Percentiles rank a stretch among this genome's conserved stretches.
These are phyloP conservation scores for Trichogramma pretiosum DNA, from an alignment of 1,140 invertebrate species.

Conservation along the genomic window DNA sequence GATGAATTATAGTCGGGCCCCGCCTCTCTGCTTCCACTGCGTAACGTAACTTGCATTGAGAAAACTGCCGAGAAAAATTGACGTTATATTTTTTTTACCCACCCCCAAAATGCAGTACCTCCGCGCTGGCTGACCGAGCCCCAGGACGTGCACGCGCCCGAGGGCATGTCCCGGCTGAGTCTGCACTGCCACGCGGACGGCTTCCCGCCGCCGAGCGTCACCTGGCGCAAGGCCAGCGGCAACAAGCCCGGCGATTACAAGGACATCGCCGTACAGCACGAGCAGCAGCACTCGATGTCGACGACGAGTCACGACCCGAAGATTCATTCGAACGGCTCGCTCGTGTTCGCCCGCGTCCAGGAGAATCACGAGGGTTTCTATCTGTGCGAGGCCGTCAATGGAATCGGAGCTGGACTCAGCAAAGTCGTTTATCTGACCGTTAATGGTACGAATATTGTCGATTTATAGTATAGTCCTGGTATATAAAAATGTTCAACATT, in stretches of 20 bases:
- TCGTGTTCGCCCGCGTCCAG: slow-evolving; percentile 68
- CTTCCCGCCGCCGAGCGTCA: slow-evolving; percentile 77
- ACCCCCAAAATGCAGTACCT: slow-evolving; percentile 73
- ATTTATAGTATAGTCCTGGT: too few relatives aligned
- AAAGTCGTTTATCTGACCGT: slow-evolving; percentile 82
- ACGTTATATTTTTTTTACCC: too few relatives aligned
- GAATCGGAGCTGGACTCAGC: slow-evolving; percentile 77
- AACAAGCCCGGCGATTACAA: slow-evolving; percentile 76
- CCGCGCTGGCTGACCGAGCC: slow-evolving; percentile 87
- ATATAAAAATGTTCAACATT: too few relatives aligned
- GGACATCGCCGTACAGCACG: slow-evolving; percentile 55
- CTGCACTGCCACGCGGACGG: slow-evolving; percentile 87
- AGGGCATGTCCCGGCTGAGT: slow-evolving; percentile 66
- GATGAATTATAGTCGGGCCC: too few relatives aligned
- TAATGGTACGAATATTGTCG: slow-evolving; percentile 56
- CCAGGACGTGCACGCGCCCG: slow-evolving; percentile 73
- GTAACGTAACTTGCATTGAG: too few relatives aligned
- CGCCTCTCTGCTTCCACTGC: too few relatives aligned
- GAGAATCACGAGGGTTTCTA: slow-evolving; percentile 85
- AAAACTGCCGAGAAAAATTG: too few relatives aligned
- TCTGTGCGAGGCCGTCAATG: slow-evolving; percentile 85
- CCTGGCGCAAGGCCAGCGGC: slow-evolving; percentile 78
- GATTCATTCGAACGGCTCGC: slow-evolving; percentile 71
- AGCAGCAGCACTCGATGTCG: too few relatives aligned
- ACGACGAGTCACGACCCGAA: slow-evolving; percentile 49